phyloP scores from a whole-genome alignment of 2,888 invertebrate species.

The Platycheirus albimanus region DNA sequence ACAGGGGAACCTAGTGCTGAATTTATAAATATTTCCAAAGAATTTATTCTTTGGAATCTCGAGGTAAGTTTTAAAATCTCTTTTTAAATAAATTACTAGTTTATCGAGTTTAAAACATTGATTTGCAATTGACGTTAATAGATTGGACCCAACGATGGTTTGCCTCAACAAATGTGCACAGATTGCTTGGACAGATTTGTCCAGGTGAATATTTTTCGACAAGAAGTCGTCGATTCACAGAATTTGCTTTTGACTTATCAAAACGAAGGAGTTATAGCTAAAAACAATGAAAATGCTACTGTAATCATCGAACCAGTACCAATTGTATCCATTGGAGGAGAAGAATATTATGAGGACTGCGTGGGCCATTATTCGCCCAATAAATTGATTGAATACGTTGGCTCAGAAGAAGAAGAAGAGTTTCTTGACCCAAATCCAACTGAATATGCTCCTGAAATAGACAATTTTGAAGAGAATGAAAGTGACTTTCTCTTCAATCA shows the following conservation, averaged over 20 bases:
- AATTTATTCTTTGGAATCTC: conserved; percentile 76
- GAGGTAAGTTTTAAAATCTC: too few species aligned
- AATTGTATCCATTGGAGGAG: not conserved
- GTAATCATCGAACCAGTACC: too few species aligned
- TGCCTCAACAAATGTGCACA: conserved; percentile 76
- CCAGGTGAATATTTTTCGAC: conserved; percentile 75
- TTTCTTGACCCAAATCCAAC: not conserved
- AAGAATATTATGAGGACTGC: too few species aligned
- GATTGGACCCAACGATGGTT: conserved; percentile 75
- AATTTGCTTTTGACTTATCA: conserved; percentile 72
- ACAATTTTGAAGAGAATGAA: conserved; percentile 50
- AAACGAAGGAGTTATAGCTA: too few species aligned
- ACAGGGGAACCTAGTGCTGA: conserved; percentile 69
- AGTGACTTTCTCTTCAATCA: conserved; percentile 63
- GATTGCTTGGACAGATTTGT: conserved; percentile 76
- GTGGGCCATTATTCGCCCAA: too few species aligned
- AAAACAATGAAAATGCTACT: too few species aligned
- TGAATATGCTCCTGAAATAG: conserved; percentile 11
- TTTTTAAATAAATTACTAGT: too few species aligned
- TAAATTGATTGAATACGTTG: conserved; percentile 59
- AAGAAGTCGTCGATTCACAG: conserved; percentile 76
- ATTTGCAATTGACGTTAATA: too few species aligned
- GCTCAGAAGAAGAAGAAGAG: conserved; percentile 39
- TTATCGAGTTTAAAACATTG: too few species aligned
- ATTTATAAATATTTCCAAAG: conserved; percentile 74